Evolutionary conservation across 2,113 vertebrate genomes (phyloP).

Genomic region (Leucosticte australis): DNA sequence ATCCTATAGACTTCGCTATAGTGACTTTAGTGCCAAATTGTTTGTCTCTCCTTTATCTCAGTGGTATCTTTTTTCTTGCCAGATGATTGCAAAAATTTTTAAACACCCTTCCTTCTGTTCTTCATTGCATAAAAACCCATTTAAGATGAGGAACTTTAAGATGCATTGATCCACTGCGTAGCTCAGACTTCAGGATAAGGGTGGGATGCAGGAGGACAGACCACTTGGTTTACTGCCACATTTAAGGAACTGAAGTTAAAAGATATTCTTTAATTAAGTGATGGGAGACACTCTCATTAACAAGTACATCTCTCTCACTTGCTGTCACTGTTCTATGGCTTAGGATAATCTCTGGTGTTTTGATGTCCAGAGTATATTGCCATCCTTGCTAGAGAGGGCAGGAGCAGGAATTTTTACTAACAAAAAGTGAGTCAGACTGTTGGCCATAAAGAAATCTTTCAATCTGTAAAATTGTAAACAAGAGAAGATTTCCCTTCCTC

Average conservation of each 20-base stretch:
- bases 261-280: neutral
- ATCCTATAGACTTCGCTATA: neutral
- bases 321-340: neutral
- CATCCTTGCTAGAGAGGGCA: neutral
- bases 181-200: neutral
- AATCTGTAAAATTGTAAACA: neutral
- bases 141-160: neutral
- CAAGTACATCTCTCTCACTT: neutral
- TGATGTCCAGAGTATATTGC: neutral
- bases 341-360: slow-evolving; percentile 36
- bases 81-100: neutral
- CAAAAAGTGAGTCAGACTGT: neutral
- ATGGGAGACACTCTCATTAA: neutral
- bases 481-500: neutral
- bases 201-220: neutral
- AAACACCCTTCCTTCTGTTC: neutral
- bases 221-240: neutral
- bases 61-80: neutral
- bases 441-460: slow-evolving; percentile 13
- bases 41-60: neutral
- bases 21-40: neutral
- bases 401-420: neutral
- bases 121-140: neutral
- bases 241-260: neutral
- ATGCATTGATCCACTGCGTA: neutral